Evolutionary conservation across 2,113 vertebrate species (phyloP), one percentile per base, ranked within the genome.

Genomic region (Rallus limicola): DNA sequence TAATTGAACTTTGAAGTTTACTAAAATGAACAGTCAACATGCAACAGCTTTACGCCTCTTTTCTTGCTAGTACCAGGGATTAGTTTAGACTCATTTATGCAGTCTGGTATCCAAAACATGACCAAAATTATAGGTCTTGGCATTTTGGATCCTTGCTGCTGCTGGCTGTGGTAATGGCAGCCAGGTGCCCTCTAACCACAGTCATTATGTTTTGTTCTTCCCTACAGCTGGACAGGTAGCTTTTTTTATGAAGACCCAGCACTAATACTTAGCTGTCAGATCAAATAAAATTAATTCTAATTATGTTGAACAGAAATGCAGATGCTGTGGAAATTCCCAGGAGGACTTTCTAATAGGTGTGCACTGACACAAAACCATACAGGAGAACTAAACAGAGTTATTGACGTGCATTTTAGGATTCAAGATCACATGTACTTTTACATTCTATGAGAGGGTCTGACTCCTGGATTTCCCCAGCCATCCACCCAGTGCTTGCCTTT

Each of bases 231-330:
- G 76, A 78, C 64, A 78, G 69, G 95, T 90, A 90, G 15, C 11
- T 82, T 82, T 86, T 86, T 88, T 86, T 28, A 67, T 65, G 79
- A 86, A 67, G 21, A 53, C 19, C 88, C 72, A 86, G n/a, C 50
- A 26, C 50, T 92, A 77, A 86, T 62, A 74, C 55, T 83, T 63
- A 90, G 68, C 72, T 93, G 88, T 86, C 92, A 86, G 72, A 92
- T 92, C 82, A 93, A 84, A 96, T 95, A 74, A 86, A 91, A 83
- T 65, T 93, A 34, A 65, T 91, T 93, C 23, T 68, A 86, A 94
- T 94, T 91, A 86, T 78, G 36, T 34, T 75, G 52, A 92, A 86
- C 72, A 93, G 82, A 90, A 94, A 90, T 92, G 82, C 76, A 93
- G 88, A 93, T 93, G 72, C 72, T 88, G 23, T 74, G 56, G 71